These are phyloP conservation scores for Myotis davidii DNA, from an alignment of 2,113 vertebrate species.

Conservation along the genomic window DNA sequence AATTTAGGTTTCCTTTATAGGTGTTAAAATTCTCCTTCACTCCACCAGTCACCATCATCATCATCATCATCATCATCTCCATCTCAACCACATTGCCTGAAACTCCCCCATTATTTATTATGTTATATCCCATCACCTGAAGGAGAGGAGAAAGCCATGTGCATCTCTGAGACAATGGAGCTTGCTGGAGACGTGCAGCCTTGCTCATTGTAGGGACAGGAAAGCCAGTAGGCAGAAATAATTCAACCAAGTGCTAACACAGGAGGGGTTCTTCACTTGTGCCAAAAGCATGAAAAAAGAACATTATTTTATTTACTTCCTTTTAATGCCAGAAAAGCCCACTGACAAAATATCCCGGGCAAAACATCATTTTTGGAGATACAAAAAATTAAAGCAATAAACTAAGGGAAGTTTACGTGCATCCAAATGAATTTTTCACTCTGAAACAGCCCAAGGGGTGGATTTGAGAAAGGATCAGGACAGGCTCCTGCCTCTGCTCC, in stretches of 20 bases:
- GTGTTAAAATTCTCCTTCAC: background rate
- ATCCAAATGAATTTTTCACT: background rate
- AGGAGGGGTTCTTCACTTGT: background rate
- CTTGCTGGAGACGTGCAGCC: background rate
- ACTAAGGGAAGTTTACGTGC: background rate
- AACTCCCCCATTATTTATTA: background rate
- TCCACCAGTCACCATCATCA: background rate
- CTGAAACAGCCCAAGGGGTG: background rate
- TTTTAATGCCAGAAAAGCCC: conserved; percentile 13
- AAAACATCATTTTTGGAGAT: conserved; percentile 53
- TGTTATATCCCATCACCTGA: background rate
- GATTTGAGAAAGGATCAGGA: background rate
- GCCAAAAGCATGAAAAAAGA: conserved; percentile 48
- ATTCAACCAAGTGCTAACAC: background rate
- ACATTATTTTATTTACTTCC: conserved; percentile 31
- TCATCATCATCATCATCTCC: background rate
- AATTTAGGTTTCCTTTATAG: background rate
- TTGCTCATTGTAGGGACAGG: background rate
- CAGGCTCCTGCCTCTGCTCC: background rate
- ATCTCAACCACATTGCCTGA: background rate
- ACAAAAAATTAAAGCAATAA: background rate
- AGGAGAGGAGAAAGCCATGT: background rate
- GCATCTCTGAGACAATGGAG: background rate
- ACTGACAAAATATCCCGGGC: background rate
- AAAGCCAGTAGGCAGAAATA: background rate